phyloP scores from a whole-genome alignment of 2,888 invertebrate species.

The Dioctria rufipes region DNA sequence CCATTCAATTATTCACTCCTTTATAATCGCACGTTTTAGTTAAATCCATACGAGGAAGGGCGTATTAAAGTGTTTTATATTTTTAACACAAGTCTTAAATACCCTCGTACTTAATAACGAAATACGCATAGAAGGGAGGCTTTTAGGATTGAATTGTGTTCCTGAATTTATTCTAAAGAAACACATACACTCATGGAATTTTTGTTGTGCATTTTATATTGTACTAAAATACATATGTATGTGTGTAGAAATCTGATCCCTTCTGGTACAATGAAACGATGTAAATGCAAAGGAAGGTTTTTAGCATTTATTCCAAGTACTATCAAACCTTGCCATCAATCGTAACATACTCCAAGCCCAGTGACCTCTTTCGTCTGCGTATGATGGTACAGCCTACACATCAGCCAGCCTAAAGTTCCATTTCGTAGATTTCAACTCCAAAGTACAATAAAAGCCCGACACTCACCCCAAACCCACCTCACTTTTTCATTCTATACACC shows the following conservation, averaged over 20 bases:
- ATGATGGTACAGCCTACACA: not conserved
- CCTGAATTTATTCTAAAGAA: constrained; percentile 12
- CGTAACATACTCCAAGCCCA: constrained; percentile 40
- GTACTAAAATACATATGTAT: too few relatives aligned
- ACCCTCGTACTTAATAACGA: too few relatives aligned
- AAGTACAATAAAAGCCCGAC: constrained; percentile 34
- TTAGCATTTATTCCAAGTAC: constrained; percentile 44
- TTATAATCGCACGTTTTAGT: too few relatives aligned
- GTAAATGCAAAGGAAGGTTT: constrained; percentile 40
- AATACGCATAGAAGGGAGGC: not conserved
- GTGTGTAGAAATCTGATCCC: constrained; percentile 32
- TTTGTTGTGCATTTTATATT: constrained; percentile 3
- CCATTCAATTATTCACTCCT: too few relatives aligned
- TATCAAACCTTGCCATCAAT: constrained; percentile 47
- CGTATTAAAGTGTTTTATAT: too few relatives aligned
- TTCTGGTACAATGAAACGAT: constrained; percentile 16
- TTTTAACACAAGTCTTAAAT: too few relatives aligned
- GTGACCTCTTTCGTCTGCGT: constrained; percentile 43
- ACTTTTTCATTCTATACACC: not conserved
- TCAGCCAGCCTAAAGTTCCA: constrained; percentile 17
- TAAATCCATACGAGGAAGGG: too few relatives aligned
- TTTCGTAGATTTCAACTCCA: constrained; percentile 31
- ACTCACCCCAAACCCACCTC: constrained; percentile 12
- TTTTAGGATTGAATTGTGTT: constrained; percentile 24
- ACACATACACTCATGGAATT: constrained; percentile 12